Evolutionary conservation across 1,140 invertebrate genomes (phyloP).

Genomic region (fruit fly (Drosophila melanogaster)): Release_6_plus_ISO1_MT NC_004354.4:6058501-6059000

Average conservation of each 20-base stretch:
- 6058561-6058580: conserved; percentile 7
- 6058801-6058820: not conserved
- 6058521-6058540: not conserved
- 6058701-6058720: conserved; percentile 42
- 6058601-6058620: conserved; percentile 12
- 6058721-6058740: conserved; percentile 50
- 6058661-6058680: conserved; percentile 28
- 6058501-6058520: not conserved
- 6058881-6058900: conserved; percentile 48
- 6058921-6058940: conserved; percentile 63
- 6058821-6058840: not conserved
- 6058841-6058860: too few species aligned
- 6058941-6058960: conserved; percentile 58
- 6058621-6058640: conserved; percentile 22
- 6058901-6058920: conserved; percentile 62
- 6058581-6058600: conserved; percentile 3
- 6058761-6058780: conserved; percentile 35
- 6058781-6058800: conserved; percentile 24
- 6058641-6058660: conserved; percentile 41
- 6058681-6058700: conserved; percentile 46
- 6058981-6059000: not conserved
- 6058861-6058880: not conserved
- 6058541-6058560: conserved; percentile 1
- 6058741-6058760: conserved; percentile 38
- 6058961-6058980: conserved; percentile 12